Conservation (phyloP, 2,797 vertebrate species). For the Sebastes oblongus region DNA sequence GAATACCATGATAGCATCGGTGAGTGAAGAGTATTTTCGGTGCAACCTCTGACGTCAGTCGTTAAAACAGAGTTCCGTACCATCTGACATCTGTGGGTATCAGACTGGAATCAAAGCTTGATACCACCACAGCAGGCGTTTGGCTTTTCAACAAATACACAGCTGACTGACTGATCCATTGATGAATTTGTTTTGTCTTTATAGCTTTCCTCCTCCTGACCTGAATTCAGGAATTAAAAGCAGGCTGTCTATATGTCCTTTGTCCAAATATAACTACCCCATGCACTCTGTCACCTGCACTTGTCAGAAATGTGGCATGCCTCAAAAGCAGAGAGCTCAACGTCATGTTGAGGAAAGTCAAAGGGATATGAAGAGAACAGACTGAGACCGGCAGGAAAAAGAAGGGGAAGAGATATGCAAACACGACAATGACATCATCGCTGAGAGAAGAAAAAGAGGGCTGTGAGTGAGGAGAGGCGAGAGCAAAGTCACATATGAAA, state of each 20-base stretch:
- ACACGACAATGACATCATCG: conserved; percentile 73
- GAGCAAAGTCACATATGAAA: conserved; percentile 45
- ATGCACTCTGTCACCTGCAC: conserved; percentile 53
- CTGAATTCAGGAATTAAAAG: conserved; percentile 71
- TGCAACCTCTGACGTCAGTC: conserved; percentile 13
- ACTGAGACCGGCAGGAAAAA: conserved; percentile 14
- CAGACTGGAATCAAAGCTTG: conserved; percentile 47
- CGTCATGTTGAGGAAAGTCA: conserved; percentile 44
- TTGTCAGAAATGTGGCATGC: conserved; percentile 54
- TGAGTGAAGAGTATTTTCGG: conserved; percentile 18
- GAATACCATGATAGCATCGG: not conserved
- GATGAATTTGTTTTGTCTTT: conserved; percentile 49
- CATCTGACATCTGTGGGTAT: conserved; percentile 58
- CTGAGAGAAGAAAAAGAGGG: conserved; percentile 51
- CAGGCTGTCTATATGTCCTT: conserved; percentile 56
- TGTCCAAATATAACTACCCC: conserved; percentile 68
- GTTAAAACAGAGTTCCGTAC: conserved; percentile 9
- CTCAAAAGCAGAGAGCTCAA: conserved; percentile 45
- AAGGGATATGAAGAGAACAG: conserved; percentile 47
- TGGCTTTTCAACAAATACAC: conserved; percentile 55
- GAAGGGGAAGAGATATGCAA: conserved; percentile 53
- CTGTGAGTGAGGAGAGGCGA: conserved; percentile 31
- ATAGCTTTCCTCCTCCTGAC: conserved; percentile 58
- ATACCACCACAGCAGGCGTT: conserved; percentile 46
- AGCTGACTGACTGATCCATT: conserved; percentile 49